phyloP scores from a whole-genome alignment of 2,797 vertebrate genomes.

The Pipistrellus pipistrellus region DNA sequence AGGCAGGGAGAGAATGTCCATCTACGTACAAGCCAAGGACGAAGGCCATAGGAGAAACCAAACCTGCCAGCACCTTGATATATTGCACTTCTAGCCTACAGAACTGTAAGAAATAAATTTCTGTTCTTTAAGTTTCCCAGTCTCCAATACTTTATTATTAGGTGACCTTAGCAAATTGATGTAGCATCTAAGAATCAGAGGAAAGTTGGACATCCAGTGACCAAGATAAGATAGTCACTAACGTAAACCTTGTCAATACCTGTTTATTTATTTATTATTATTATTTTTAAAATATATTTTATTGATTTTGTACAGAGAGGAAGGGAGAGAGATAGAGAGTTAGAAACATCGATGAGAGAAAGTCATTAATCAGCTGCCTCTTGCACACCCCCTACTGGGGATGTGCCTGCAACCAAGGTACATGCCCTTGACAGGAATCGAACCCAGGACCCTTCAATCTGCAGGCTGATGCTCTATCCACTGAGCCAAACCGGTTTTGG shows the following conservation, averaged over 20 bases:
- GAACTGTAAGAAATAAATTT: not conserved
- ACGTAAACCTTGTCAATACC: not conserved
- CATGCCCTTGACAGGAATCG: too few relatives aligned
- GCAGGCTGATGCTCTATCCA: too few relatives aligned
- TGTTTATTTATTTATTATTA: too few relatives aligned
- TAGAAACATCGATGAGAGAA: too few relatives aligned
- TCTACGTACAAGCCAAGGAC: not conserved
- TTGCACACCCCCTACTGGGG: too few relatives aligned
- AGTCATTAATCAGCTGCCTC: too few relatives aligned
- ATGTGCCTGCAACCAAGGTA: too few relatives aligned
- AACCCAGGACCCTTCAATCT: too few relatives aligned
- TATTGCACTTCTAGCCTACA: not conserved
- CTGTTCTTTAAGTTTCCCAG: not conserved
- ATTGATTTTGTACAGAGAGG: too few relatives aligned
- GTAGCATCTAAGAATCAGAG: not conserved
- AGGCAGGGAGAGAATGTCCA: not conserved
- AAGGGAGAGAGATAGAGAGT: too few relatives aligned
- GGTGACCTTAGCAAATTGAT: not conserved
- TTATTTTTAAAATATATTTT: too few relatives aligned
- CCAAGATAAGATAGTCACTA: not conserved
- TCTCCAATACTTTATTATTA: not conserved
- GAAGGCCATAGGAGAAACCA: not conserved
- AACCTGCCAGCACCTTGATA: not conserved
- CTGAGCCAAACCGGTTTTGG: too few relatives aligned
- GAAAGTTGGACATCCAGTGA: not conserved